Conservation (phyloP, 2,113 vertebrate genomes). For the Nycticebus coucang region DNA sequence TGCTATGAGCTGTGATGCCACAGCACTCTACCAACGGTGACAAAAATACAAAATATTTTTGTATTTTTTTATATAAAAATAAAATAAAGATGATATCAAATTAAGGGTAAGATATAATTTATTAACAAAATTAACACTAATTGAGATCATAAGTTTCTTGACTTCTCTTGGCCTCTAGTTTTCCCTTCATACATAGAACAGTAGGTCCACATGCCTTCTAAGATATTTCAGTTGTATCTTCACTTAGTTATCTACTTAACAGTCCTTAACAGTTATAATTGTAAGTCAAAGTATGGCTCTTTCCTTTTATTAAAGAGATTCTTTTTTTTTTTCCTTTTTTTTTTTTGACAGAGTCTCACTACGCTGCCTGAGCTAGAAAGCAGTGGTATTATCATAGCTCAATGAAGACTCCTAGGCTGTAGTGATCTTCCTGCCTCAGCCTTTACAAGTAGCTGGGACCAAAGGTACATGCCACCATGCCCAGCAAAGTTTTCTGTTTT, state of each 20-base stretch:
- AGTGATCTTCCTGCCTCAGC: too few species aligned
- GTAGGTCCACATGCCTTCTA: background rate
- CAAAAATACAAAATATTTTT: background rate
- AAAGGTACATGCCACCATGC: too few species aligned
- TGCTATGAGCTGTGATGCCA: too few species aligned
- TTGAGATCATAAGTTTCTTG: background rate
- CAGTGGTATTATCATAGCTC: too few species aligned
- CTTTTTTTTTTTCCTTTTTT: background rate
- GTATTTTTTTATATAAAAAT: too few species aligned
- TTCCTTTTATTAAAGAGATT: background rate
- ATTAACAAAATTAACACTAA: conserved; percentile 49
- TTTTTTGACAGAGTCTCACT: too few species aligned
- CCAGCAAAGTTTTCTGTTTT: too few species aligned
- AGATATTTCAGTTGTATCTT: background rate
- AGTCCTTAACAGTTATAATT: background rate
- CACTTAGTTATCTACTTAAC: background rate
- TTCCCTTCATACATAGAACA: conserved; percentile 5
- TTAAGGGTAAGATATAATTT: background rate
- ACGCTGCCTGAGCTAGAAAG: too few species aligned
- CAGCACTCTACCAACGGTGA: too few species aligned
- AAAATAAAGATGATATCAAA: conserved; percentile 17
- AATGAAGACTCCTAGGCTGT: too few species aligned
- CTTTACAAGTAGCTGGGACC: too few species aligned
- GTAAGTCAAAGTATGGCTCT: background rate
- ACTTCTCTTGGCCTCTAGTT: conserved; percentile 29